A percentile compares a stretch with the other conserved stretches of the same genome.
Conservation (phyloP, 2,797 vertebrate species). For the Gephyroberyx darwinii region DNA sequence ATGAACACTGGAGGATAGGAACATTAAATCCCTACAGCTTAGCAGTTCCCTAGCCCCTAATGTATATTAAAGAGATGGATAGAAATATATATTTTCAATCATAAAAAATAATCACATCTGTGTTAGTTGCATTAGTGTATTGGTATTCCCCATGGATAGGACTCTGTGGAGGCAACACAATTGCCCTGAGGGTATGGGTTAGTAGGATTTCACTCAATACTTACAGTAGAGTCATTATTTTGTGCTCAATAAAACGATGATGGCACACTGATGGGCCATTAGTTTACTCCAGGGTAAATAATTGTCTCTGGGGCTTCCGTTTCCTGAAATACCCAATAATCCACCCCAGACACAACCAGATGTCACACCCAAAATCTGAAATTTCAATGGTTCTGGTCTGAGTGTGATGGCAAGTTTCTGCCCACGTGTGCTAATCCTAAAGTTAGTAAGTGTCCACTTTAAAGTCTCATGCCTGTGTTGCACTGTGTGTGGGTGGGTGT, state of each 20-base stretch:
- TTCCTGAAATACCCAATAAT: slow-evolving; percentile 57
- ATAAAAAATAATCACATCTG: slow-evolving; percentile 40
- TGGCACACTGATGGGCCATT: slow-evolving; percentile 47
- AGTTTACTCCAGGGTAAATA: slow-evolving; percentile 44
- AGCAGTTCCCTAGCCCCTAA: slow-evolving; percentile 9
- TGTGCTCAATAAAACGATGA: slow-evolving; percentile 63
- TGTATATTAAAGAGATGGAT: slow-evolving; percentile 24
- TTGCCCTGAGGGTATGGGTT: slow-evolving; percentile 69
- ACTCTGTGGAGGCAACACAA: slow-evolving; percentile 17
- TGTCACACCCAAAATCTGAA: slow-evolving; percentile 46
- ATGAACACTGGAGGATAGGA: background rate
- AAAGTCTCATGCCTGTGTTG: background rate
- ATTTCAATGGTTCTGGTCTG: background rate
- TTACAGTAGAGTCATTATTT: slow-evolving; percentile 69
- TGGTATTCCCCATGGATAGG: slow-evolving; percentile 10
- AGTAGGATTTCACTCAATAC: slow-evolving; percentile 65
- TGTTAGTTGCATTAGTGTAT: slow-evolving; percentile 51
- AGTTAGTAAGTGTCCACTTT: too few relatives aligned
- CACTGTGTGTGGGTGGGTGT: background rate
- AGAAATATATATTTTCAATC: slow-evolving; percentile 13
- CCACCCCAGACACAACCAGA: slow-evolving; percentile 26
- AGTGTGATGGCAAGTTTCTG: background rate
- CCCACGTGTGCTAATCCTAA: background rate
- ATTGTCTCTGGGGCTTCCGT: slow-evolving; percentile 47
- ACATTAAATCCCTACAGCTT: slow-evolving; percentile 12